These are phyloP conservation scores for Brachionus rotundiformis DNA, from an alignment of 1,140 invertebrate species.

Conservation along the genomic window DNA sequence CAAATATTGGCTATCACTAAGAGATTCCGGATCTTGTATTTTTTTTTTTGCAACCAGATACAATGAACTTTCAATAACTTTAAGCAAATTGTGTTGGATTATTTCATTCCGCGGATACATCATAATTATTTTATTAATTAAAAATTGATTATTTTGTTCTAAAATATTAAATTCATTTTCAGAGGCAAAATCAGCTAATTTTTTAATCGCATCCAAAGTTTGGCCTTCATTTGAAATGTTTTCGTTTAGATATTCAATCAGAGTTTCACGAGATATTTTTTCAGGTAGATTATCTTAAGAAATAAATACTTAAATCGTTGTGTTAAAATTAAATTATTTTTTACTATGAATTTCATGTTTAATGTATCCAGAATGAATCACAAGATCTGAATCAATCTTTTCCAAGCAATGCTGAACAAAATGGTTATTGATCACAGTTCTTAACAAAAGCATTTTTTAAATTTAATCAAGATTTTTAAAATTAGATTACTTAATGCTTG, in stretches of 20 bases:
- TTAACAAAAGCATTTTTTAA: conserved; percentile 24
- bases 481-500: conserved; percentile 11
- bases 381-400: conserved; percentile 20
- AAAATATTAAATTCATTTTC: background rate
- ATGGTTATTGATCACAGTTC: conserved; percentile 5
- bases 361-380: background rate
- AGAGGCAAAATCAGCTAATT: background rate
- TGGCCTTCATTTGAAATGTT: background rate
- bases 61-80: background rate
- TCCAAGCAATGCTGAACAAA: conserved; percentile 33
- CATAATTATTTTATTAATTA: background rate
- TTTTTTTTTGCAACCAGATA: conserved; percentile 15
- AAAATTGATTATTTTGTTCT: background rate
- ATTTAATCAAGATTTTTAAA: background rate
- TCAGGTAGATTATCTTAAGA: background rate
- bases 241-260: background rate
- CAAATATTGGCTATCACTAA: background rate
- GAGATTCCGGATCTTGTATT: background rate
- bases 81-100: background rate
- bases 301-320: background rate
- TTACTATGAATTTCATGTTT: background rate
- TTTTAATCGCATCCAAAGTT: background rate
- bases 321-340: background rate
- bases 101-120: background rate
- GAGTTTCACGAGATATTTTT: background rate